Conservation (phyloP, 2,113 vertebrate species). For the Danionella cerebrum region DNA sequence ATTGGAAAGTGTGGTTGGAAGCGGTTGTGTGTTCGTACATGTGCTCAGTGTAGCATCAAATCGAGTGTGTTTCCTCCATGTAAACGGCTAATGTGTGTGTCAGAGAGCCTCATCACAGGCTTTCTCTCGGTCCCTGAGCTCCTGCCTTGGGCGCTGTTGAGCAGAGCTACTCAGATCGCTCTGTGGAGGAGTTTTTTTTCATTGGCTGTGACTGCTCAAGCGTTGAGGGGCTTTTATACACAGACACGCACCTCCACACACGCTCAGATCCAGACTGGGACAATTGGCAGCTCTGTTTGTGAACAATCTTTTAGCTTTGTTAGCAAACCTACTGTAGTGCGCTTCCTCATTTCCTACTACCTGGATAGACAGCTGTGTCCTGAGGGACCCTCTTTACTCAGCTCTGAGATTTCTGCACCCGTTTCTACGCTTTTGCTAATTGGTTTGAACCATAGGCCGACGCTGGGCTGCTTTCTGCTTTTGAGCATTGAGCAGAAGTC, state of each 20-base stretch:
- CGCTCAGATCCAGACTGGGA: slow-evolving; percentile 1
- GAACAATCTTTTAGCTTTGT: neutral
- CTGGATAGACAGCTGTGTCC: neutral
- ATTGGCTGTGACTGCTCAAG: slow-evolving; percentile 58
- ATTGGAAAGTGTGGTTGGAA: no score
- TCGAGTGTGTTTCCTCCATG: slow-evolving; percentile 72
- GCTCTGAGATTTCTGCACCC: no score
- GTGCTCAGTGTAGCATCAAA: slow-evolving; percentile 72
- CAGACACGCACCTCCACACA: slow-evolving; percentile 20
- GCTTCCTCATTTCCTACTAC: neutral
- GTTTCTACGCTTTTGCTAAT: no score
- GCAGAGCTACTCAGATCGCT: slow-evolving; percentile 49
- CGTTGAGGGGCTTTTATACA: slow-evolving; percentile 49
- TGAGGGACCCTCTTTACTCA: neutral
- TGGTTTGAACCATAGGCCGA: no score
- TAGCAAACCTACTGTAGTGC: neutral
- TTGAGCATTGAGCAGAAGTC: no score
- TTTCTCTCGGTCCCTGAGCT: slow-evolving; percentile 16
- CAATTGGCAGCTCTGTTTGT: slow-evolving; percentile 39
- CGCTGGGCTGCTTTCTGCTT: no score
- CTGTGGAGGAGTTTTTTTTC: slow-evolving; percentile 51
- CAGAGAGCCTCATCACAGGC: slow-evolving; percentile 43
- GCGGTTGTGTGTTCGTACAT: no score
- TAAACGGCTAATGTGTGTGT: slow-evolving; percentile 66
- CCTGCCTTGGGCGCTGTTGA: slow-evolving; percentile 44